A percentile compares a stretch with the other conserved stretches of the same genome.
phyloP scores from a whole-genome alignment of 2,797 vertebrate genomes.

The Alauda arvensis region DNA sequence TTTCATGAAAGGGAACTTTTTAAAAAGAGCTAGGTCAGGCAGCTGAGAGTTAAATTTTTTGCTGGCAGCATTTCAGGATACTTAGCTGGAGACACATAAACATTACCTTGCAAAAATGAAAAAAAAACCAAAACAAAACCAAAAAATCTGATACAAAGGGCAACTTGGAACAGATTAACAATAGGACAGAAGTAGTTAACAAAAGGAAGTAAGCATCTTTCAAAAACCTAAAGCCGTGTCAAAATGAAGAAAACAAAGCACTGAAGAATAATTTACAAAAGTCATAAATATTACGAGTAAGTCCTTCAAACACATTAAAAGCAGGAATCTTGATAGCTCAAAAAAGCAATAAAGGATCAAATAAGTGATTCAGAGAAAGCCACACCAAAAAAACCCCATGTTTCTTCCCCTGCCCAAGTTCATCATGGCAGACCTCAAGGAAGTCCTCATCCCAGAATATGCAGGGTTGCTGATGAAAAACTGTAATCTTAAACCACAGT shows the following conservation, averaged over 20 bases:
- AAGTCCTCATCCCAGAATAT: background rate
- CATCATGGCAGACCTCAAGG: background rate
- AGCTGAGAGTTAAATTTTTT: background rate
- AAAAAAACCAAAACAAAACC: background rate
- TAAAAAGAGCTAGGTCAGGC: background rate
- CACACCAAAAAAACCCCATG: background rate
- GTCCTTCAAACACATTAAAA: slow-evolving; percentile 1
- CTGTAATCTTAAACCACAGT: background rate
- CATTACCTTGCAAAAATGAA: background rate
- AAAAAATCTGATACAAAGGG: background rate
- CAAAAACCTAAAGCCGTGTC: background rate
- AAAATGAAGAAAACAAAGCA: background rate
- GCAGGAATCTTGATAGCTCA: background rate
- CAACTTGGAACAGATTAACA: background rate
- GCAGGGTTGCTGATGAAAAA: background rate
- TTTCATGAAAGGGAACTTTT: background rate
- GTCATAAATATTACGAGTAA: background rate
- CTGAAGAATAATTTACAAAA: background rate
- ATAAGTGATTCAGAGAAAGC: background rate
- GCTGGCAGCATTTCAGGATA: background rate
- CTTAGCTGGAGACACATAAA: background rate
- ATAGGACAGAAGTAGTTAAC: background rate
- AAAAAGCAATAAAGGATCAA: background rate
- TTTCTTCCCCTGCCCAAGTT: background rate
- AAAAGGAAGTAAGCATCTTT: background rate